These are phyloP conservation scores for Anarhynchus alexandrinus DNA, from an alignment of 2,113 vertebrate genomes.

Conservation along the genomic window DNA sequence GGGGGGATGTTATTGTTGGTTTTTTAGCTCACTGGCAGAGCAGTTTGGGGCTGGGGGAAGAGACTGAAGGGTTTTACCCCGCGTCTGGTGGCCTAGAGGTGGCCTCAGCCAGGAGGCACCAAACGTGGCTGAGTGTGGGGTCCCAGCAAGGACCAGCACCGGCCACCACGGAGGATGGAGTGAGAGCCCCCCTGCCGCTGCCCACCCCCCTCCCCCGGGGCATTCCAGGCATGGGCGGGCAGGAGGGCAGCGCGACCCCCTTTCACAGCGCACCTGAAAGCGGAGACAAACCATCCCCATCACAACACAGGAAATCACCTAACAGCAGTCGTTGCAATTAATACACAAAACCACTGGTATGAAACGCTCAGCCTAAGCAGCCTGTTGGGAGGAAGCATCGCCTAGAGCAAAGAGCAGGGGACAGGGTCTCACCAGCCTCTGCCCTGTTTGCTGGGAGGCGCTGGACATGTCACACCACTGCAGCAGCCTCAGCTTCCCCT, in stretches of 20 bases:
- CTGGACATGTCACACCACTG: background rate
- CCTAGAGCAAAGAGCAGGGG: background rate
- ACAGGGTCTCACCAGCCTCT: background rate
- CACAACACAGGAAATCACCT: background rate
- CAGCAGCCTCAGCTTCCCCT: background rate
- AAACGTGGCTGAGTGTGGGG: rapidly evolving
- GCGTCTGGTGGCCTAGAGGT: no score
- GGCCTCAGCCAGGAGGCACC: background rate
- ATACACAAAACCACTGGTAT: rapidly evolving
- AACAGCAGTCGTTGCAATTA: background rate
- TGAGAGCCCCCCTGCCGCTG: background rate
- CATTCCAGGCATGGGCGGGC: rapidly evolving
- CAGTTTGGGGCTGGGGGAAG: background rate
- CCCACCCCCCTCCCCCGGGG: background rate
- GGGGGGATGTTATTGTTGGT: background rate
- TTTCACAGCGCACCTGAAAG: background rate
- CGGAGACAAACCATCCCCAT: background rate
- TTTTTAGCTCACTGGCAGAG: background rate
- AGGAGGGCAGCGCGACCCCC: background rate
- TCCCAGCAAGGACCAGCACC: background rate
- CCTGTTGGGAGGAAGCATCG: background rate
- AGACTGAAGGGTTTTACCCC: background rate
- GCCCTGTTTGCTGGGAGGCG: background rate
- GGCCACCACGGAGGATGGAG: background rate
- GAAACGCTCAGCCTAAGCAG: background rate